Evolutionary conservation across 2,113 vertebrate species (phyloP), one percentile per base, ranked within the genome.

Genomic region (Tragelaphus strepsiceros): DNA sequence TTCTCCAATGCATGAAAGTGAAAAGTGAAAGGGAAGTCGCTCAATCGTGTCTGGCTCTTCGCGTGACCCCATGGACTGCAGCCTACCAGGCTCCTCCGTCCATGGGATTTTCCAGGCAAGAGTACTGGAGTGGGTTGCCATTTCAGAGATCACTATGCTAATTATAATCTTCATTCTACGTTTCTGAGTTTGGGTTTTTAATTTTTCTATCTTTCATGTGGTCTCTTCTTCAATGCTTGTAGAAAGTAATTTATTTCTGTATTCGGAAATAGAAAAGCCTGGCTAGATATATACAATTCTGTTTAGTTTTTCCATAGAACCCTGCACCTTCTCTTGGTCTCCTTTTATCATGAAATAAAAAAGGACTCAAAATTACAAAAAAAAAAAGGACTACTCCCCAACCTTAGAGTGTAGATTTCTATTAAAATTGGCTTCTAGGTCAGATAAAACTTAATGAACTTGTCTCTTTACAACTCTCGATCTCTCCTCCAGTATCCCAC

Each of bases 281-380:
- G 35, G 22, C 51, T 94, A 46, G 64, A 88, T n/a, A 80, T 26
- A 61, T 85, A 86, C 89, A 94, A 58, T 92, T 97, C 26, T 74
- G 16, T 90, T 94, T 96, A 61, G 83, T 87, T 92, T 90, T 97
- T 61, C 58, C 22, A 53, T 78, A 24, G 62, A 84, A 62, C 16
- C 53, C 53, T 62, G 13, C 59, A 49, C 46, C 21, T 86, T 91
- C 13, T 88, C 39, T 58, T 43, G 82, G 10, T 71, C 12, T 92
- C 58, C 74, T 96, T 94, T 95, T 88, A 81, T 95, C 74, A 62
- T 84, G 30, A 97, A 96, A 86, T 91, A 56, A 90, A 95, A 97
- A 96, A 61, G 7, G 32, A 83, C 62, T 90, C 78, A 88, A 67
- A 92, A 92, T 62, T 64, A 64, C 22, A 10, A 10, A 35, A 11